Evolutionary conservation across 2,888 invertebrate genomes (phyloP), one percentile per base, ranked within the genome.

Genomic region (Venusia cambrica): DNA sequence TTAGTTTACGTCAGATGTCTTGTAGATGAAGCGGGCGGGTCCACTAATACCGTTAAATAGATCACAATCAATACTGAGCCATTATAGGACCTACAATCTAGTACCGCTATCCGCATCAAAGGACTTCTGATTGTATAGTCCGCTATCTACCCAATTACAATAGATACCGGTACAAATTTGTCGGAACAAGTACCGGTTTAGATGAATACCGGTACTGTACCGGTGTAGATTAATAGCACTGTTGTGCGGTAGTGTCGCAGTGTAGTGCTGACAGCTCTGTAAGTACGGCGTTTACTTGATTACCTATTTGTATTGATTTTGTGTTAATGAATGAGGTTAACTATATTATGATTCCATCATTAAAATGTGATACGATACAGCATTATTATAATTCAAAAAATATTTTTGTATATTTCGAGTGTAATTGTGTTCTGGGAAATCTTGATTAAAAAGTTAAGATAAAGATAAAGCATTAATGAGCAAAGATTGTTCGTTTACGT

Each of bases 121-220:
- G 43, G 26, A 17, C 11, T 38, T 33, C 38, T 26, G 46, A 46
- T 38, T 22, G 15, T 26, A 30, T 25, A 29, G 37, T 25, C 32
- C 31, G 27, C 32, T 43, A 43, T 42, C 38, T 45, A 51, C 41
- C 42, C 51, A 40, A 46, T 48, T 46, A 51, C 38, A 46, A 35
- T 37, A 34, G 39, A 38, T 42, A 38, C 47, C 43, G 40, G 38
- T 37, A 48, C 43, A 44, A 45, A 48, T 48, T n/a, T 45, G 48
- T 38, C 25, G 32, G 26, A 17, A 12, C 15, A 25, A 15, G 33
- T 29, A 27, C 39, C 26, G 34, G 33, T 29, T 9, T 5, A 48
- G 45, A 46, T 48, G 45, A 49, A 49, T 49, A 38, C 33, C 38
- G 28, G 29, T 36, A 35, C 27, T 11, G 37, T 22, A 31, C 38